phyloP scores from a whole-genome alignment of 2,113 vertebrate genomes.

The Apodemus sylvaticus region DNA sequence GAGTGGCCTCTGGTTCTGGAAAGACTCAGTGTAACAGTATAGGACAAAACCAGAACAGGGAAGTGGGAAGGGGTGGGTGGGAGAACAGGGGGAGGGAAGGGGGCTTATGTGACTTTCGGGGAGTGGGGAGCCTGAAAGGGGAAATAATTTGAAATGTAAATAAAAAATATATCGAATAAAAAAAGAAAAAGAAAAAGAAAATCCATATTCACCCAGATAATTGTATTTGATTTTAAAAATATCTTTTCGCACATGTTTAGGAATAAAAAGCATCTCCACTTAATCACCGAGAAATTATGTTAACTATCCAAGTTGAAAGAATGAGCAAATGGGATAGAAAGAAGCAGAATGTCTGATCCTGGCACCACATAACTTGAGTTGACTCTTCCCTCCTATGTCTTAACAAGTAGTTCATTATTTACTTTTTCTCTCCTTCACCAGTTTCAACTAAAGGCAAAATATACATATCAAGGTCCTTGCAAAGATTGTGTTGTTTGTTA shows the following conservation, averaged over 20 bases:
- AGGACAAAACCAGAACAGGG: no score
- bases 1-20: no score
- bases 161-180: no score
- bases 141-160: no score
- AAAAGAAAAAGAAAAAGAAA: no score
- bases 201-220: background rate
- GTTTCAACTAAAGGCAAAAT: background rate
- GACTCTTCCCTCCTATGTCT: background rate
- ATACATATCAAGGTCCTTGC: background rate
- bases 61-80: no score
- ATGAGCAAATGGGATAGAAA: background rate
- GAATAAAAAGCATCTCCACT: background rate
- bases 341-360: background rate
- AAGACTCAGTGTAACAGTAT: no score
- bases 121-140: no score
- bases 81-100: no score
- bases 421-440: background rate
- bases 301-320: background rate
- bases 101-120: no score
- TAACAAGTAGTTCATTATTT: background rate
- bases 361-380: background rate
- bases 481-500: background rate
- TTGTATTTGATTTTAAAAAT: slow-evolving; percentile 7
- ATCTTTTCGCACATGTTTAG: background rate
- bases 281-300: background rate